phyloP scores from a whole-genome alignment of 2,113 vertebrate species.

The Butorides virescens region DNA sequence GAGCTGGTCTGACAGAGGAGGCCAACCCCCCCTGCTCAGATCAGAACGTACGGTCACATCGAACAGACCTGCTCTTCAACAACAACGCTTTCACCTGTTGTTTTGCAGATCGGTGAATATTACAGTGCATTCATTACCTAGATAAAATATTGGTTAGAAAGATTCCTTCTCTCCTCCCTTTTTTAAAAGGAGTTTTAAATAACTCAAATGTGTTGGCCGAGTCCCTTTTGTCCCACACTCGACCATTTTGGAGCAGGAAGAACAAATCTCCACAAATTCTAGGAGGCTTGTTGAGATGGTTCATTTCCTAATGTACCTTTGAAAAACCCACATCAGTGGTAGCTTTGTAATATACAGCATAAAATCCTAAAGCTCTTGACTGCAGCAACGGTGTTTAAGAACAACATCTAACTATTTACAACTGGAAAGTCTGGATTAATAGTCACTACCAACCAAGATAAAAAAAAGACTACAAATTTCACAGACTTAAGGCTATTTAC shows the following conservation, averaged over 20 bases:
- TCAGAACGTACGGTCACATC: rapidly evolving
- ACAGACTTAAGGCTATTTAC: background rate
- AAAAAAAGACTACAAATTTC: background rate
- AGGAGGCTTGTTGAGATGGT: background rate
- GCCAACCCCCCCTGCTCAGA: background rate
- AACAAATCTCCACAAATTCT: background rate
- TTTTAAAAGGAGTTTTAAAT: background rate
- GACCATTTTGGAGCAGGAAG: rapidly evolving
- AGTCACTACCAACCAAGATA: background rate
- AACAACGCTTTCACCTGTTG: background rate
- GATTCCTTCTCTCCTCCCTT: background rate
- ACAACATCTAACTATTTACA: background rate
- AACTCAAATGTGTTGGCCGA: background rate
- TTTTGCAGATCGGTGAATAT: background rate
- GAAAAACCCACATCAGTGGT: background rate
- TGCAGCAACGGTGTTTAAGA: background rate
- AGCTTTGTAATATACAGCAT: background rate
- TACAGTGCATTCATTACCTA: no score
- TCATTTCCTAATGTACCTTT: background rate
- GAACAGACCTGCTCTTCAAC: background rate
- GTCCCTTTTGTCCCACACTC: background rate
- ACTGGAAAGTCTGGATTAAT: background rate
- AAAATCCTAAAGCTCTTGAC: background rate
- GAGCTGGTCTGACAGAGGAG: background rate
- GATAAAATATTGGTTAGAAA: background rate